Evolutionary conservation across 2,113 vertebrate genomes (phyloP), one percentile per base, ranked within the genome.

Genomic region (Myiozetetes cayanensis): DNA sequence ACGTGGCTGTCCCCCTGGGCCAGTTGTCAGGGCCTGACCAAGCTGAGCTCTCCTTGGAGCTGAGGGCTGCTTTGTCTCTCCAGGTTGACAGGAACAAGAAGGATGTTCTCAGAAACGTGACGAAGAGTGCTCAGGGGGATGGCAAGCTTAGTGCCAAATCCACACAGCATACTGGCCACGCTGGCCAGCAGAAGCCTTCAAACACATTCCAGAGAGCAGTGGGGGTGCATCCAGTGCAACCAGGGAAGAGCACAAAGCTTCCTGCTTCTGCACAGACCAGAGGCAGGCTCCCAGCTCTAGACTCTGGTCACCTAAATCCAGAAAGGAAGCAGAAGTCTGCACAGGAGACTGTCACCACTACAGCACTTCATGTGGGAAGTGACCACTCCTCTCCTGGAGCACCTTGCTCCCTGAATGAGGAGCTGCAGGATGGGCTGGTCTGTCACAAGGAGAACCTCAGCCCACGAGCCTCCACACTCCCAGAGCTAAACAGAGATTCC

Each of bases 371-470:
- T 30, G 12, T 61, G 44, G 37, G 17, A 47, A 39, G 22, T 14
- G 71, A 22, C 14, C 25, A 4, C 14, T 7, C 8, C 8, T 2
- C 5, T 30, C 25, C 19, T 8, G 24, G 49, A 14, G 24, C 39
- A 47, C 16, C 55, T 33, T 10, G 33, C 20, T 67, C 39, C 28
- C 55, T 30, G 8, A 30, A 8, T 13, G 24, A 81, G 23, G 41
- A 12, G 31, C 59, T 74, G 70, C 52, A 43, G 35, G 92, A 91
- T 35, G 92, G 87, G 71, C 39, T 37, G 1, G 61, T 53, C 20
- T 33, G 47, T 35, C 25, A 62, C 81, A 97, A 97, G 66, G 97
- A 98, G n/a, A 98, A 97, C 6, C 4, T 89, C 4, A 5, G 3
- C 16, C 90, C 80, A 21, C 49, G 0, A 41, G 9, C 15, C 13